phyloP scores from a whole-genome alignment of 1,140 invertebrate species.

The Diuraphis noxia region DNA sequence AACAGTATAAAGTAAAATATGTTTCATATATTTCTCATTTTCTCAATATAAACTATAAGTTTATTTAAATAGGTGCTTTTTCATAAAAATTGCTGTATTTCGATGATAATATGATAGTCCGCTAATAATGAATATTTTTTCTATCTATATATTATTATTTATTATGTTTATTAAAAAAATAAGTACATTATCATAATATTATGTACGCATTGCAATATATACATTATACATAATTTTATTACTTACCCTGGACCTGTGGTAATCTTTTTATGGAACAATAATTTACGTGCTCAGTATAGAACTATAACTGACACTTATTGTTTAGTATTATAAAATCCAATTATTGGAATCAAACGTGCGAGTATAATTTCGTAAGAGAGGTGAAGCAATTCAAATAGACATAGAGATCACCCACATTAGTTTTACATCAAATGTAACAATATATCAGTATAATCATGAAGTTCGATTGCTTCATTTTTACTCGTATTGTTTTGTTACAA shows the following conservation, averaged over 20 bases:
- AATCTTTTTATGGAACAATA: background rate
- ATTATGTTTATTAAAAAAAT: too few relatives aligned
- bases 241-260: too few relatives aligned
- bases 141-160: too few relatives aligned
- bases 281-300: background rate
- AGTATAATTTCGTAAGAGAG: background rate
- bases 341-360: slow-evolving; percentile 13
- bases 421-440: background rate
- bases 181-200: background rate
- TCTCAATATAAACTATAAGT: too few relatives aligned
- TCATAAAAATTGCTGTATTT: background rate
- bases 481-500: background rate
- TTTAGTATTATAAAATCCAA: slow-evolving; percentile 19
- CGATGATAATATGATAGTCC: too few relatives aligned
- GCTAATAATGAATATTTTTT: too few relatives aligned
- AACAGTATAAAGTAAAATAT: too few relatives aligned
- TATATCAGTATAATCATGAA: background rate
- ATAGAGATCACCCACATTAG: background rate
- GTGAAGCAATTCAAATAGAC: background rate
- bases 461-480: background rate
- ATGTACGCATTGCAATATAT: too few relatives aligned
- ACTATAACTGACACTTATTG: background rate
- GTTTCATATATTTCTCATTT: too few relatives aligned
- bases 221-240: too few relatives aligned
- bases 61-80: too few relatives aligned